These are phyloP conservation scores for Erinaceus europaeus DNA, from an alignment of 2,113 vertebrate genomes.

Conservation along the genomic window DNA sequence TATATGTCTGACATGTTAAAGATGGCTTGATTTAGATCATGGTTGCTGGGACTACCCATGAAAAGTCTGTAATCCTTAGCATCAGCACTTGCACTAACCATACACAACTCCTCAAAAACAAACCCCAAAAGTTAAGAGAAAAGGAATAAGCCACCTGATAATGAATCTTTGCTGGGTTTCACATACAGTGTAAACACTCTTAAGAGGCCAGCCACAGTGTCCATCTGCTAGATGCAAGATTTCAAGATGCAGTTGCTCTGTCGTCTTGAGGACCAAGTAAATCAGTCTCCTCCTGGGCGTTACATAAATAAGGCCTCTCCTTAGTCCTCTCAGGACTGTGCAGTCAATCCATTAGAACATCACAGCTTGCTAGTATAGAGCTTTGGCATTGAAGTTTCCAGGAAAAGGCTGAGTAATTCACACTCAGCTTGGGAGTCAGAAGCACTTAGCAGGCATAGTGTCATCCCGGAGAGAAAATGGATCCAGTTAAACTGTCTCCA, in stretches of 20 bases:
- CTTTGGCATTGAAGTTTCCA: background rate
- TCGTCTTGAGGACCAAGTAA: too few species aligned
- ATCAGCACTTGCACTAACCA: background rate
- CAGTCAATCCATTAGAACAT: too few species aligned
- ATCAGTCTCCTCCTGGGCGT: too few species aligned
- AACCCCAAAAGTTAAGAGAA: slow-evolving; percentile 8
- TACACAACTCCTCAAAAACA: background rate
- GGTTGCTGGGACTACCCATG: slow-evolving; percentile 15
- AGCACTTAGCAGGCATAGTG: background rate
- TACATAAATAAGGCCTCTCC: too few species aligned
- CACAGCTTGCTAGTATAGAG: background rate
- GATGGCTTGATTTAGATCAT: background rate
- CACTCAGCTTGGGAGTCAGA: background rate
- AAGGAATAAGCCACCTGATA: background rate
- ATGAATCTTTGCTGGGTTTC: background rate
- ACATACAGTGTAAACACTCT: background rate
- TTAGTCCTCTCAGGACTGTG: background rate
- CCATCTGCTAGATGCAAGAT: too few species aligned
- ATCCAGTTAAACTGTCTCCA: background rate
- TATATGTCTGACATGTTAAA: background rate
- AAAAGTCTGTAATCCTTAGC: slow-evolving; percentile 19
- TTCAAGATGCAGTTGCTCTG: too few species aligned
- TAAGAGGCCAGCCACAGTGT: background rate
- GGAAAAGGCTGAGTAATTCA: background rate
- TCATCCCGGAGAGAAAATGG: background rate